phyloP scores from a whole-genome alignment of 2,888 invertebrate genomes.

The Seira ritae region DNA sequence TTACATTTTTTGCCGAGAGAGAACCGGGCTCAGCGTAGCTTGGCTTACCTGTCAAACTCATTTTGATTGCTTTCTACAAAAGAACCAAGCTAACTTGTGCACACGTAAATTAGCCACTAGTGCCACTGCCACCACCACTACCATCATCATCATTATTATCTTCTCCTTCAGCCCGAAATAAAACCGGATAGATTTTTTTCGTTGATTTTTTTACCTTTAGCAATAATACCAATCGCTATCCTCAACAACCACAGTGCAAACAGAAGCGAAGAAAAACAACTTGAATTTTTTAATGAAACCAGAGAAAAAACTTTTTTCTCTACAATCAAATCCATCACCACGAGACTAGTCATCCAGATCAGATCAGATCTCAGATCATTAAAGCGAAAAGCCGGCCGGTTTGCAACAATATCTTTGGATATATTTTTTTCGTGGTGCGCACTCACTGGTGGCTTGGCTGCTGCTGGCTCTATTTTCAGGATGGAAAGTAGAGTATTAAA shows the following conservation, averaged over 20 bases:
- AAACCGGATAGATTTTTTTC: constrained; percentile 10
- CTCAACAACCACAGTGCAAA: neutral
- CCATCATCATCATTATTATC: constrained; percentile 17
- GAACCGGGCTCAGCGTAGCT: neutral
- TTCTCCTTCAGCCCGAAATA: neutral
- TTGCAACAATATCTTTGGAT: constrained; percentile 21
- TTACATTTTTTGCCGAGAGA: constrained; percentile 2
- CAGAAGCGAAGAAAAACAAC: constrained; percentile 31
- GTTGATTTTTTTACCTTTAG: neutral
- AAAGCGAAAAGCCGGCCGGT: constrained; percentile 30
- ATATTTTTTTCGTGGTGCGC: neutral
- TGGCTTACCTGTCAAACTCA: constrained; percentile 11
- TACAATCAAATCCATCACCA: constrained; percentile 63
- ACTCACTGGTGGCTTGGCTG: constrained; percentile 10
- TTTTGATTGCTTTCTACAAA: constrained; percentile 24
- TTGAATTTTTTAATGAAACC: constrained; percentile 29
- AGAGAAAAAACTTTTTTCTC: constrained; percentile 40
- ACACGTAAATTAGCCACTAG: constrained; percentile 61
- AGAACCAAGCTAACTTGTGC: constrained; percentile 49
- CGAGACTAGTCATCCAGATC: constrained; percentile 52
- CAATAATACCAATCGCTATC: no score
- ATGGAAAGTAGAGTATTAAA: constrained; percentile 8
- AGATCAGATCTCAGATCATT: constrained; percentile 7
- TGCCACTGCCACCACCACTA: constrained; percentile 1
- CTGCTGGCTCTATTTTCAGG: constrained; percentile 16